Conservation (phyloP, 2,888 invertebrate species). For the Cordilura impudica region DNA sequence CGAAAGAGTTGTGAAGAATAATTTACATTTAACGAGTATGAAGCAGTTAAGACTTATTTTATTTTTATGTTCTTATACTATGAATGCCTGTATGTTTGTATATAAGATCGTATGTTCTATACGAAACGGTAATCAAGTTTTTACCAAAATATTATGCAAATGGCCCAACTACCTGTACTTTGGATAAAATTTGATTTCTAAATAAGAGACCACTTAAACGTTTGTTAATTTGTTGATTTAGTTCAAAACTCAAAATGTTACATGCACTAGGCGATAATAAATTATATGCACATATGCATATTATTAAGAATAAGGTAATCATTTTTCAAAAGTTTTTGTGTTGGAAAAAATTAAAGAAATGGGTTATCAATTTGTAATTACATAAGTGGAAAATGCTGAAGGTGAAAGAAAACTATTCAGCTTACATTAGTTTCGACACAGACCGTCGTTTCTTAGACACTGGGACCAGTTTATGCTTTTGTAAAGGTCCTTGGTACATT, state of each 20-base stretch:
- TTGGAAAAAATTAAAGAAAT: too few species aligned
- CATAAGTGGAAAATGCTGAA: too few species aligned
- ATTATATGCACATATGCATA: too few species aligned
- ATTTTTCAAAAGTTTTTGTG: too few species aligned
- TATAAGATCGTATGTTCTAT: neutral
- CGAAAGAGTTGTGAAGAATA: constrained; percentile 7
- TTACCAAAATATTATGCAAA: constrained; percentile 38
- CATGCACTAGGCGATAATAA: neutral
- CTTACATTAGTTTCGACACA: too few species aligned
- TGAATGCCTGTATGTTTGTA: too few species aligned
- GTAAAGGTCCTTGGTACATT: too few species aligned
- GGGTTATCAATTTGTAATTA: too few species aligned
- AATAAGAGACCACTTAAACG: constrained; percentile 26
- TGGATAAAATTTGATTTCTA: neutral
- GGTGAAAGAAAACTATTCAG: too few species aligned
- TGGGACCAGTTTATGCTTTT: too few species aligned
- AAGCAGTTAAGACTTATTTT: constrained; percentile 19
- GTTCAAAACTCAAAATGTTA: neutral
- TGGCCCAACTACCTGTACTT: constrained; percentile 12
- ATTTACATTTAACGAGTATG: constrained; percentile 46
- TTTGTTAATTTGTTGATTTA: constrained; percentile 18
- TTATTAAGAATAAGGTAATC: too few species aligned
- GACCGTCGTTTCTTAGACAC: too few species aligned
- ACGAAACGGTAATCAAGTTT: constrained; percentile 13
- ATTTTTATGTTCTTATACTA: neutral